A percentile compares a stretch with the other conserved stretches of the same genome.
Evolutionary conservation across 2,113 vertebrate genomes (phyloP).

Genomic region (Melanerpes formicivorus): DNA sequence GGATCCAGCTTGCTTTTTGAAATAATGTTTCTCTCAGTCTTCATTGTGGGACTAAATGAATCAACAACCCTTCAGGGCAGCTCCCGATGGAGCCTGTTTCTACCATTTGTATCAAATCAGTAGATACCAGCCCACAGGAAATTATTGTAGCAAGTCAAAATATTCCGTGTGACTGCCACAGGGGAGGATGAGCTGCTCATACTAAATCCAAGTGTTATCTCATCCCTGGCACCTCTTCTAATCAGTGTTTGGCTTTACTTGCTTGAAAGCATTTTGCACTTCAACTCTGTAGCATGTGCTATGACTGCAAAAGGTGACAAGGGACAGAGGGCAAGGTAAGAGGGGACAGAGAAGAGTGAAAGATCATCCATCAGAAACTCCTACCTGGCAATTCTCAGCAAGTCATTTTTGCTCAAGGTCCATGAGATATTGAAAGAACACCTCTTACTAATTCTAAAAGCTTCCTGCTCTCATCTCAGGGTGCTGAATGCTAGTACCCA

Average conservation of each 20-base stretch:
- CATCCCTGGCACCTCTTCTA: constrained; percentile 74
- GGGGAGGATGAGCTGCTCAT: constrained; percentile 74
- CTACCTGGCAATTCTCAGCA: not conserved
- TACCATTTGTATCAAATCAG: constrained; percentile 40
- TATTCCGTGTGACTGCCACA: constrained; percentile 60
- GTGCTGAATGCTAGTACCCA: not conserved
- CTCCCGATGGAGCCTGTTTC: constrained; percentile 26
- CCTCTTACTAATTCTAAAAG: not conserved
- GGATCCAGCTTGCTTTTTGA: constrained; percentile 34
- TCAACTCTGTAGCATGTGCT: not conserved
- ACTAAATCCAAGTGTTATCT: constrained; percentile 76
- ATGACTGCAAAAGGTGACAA: not conserved
- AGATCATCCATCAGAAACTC: not conserved
- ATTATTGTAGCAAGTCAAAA: constrained; percentile 50
- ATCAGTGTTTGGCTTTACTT: constrained; percentile 70
- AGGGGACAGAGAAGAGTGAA: not conserved
- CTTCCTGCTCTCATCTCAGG: not conserved
- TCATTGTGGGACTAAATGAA: constrained; percentile 38
- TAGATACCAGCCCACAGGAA: constrained; percentile 3
- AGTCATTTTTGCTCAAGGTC: not conserved
- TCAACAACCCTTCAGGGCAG: constrained; percentile 18
- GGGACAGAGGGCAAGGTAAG: not conserved
- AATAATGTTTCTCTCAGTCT: constrained; percentile 55
- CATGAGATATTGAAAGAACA: not conserved
- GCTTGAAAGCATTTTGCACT: not conserved